Evolutionary conservation across 2,888 invertebrate genomes (phyloP), one percentile per base, ranked within the genome.

Genomic region (Andrena minutula): DNA sequence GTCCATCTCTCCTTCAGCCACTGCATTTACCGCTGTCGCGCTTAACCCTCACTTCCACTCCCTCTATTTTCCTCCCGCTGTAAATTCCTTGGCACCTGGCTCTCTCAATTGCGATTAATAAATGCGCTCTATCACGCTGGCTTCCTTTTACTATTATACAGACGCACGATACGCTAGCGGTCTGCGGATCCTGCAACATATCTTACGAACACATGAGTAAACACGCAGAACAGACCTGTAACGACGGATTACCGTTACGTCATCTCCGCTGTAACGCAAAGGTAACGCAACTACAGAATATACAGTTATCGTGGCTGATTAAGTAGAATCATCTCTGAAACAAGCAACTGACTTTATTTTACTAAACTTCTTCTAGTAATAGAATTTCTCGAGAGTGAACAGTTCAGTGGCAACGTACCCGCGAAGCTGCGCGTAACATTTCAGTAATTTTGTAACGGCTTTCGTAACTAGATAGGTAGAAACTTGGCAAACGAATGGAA

Each of bases 1-100:
- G 95, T 97, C 97, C 97, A 97, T 97, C 89, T 92, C 89, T 91
- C 88, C 90, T 88, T 89, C 91, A 86, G 82, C 89, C 90, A 90
- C 91, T 91, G 92, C 94, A 94, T 94, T 92, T 93, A 94, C 93
- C 72, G 82, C 86, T 84, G 56, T 81, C 77, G 68, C 82, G 35
- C 77, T 79, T 79, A 82, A 75, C 75, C 82, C 69, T 79, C 75
- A 72, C 84, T 82, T 83, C 71, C 63, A 41, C 69, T 83, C 65
- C 75, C 68, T 74, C 41, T 77, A 70, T 58, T 66, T 77, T 81
- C 53, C 72, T 79, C 65, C 56, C 30, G 26, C 63, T 68, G 64
- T 68, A 76, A 72, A 79, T 77, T 60, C 51, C 66, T 63, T 65
- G 16, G 12, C 75, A 64, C 66, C 70, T 58, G 35, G 20, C 53